Base-by-base conservation (phyloP, 2,797 vertebrate genomes). In the Alectoris magna region DNA sequence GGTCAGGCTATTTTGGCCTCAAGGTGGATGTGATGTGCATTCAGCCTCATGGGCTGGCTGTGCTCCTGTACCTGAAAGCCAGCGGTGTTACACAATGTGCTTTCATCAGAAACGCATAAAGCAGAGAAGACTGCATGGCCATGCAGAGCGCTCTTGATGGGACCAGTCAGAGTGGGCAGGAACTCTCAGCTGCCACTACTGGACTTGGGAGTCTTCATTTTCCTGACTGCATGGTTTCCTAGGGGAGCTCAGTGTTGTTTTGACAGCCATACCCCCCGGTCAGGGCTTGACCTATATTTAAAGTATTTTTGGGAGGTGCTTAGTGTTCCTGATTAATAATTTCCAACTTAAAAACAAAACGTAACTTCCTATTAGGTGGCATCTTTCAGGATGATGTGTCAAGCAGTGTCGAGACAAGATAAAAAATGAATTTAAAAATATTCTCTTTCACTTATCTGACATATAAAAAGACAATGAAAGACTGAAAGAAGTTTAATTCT, bases 21-120 rank as follows among this genome's bases (percentile, higher is more conserved):
- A 44, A 86, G 92, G 79, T 89, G 88, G 82, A 41, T 84, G 23
- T 92, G 84, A 85, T 81, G 72, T 9, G 75, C 46, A 8, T 71
- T 62, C 21, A 18, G 76, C 51, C 78, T 69, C 72, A 49, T 2
- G 75, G 93, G 58, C 86, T 88, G 90, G 53, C 83, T 56, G 15
- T 0, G 0, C 39, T 73, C 70, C 82, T 72, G 4, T 36, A 86
- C 88, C 87, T 89, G 72, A 49, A 68, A 93, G 87, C 79, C 87
- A 68, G 59, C 12, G 41, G 62, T 16, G 31, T 95, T 94, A 64
- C 0, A 14, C 84, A 94, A 91, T 67, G 34, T 0, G 0, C 79
- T 94, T 96, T 93, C 85, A 78, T 92, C 88, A 78, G 87, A 95
- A 95, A 95, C 92, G 76, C 92, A 84, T 92, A 95, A 95, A 85